Evolutionary conservation across 2,888 invertebrate species (phyloP).

Genomic region (Tipula helvola): DNA sequence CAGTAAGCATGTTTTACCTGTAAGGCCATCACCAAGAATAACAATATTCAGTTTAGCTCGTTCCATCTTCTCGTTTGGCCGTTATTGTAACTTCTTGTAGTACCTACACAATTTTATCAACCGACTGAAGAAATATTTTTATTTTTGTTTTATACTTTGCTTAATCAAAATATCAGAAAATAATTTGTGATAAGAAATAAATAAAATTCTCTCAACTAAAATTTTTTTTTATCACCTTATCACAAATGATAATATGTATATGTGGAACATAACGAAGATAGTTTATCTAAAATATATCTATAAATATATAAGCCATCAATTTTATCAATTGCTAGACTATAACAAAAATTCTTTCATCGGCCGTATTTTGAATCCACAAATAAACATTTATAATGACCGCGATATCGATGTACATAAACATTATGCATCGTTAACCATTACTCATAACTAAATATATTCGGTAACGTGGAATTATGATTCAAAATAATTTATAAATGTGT

Average conservation of each 20-base stretch:
- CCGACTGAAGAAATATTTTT: not conserved
- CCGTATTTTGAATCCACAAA: not conserved
- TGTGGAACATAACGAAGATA: not conserved
- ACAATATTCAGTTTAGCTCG: not conserved
- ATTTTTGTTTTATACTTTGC: too few relatives aligned
- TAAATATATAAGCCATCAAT: not conserved
- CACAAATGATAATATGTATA: not conserved
- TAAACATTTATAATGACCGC: not conserved
- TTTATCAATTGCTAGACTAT: not conserved
- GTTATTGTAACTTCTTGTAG: not conserved
- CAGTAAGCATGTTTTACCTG: conserved; percentile 14
- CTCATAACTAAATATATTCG: not conserved
- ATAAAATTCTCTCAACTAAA: not conserved
- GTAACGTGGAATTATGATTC: not conserved
- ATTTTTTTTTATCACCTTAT: not conserved
- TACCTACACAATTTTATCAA: not conserved
- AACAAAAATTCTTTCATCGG: not conserved
- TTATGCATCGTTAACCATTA: not conserved
- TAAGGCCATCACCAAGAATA: conserved; percentile 13
- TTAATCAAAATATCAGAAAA: not conserved
- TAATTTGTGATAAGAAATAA: not conserved
- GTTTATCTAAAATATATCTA: not conserved
- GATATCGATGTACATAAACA: too few relatives aligned
- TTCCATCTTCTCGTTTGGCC: not conserved
- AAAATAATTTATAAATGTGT: too few relatives aligned